Evolutionary conservation across 2,888 invertebrate species (phyloP), one percentile per base, ranked within the genome.

Genomic region (Tridacna gigas): DNA sequence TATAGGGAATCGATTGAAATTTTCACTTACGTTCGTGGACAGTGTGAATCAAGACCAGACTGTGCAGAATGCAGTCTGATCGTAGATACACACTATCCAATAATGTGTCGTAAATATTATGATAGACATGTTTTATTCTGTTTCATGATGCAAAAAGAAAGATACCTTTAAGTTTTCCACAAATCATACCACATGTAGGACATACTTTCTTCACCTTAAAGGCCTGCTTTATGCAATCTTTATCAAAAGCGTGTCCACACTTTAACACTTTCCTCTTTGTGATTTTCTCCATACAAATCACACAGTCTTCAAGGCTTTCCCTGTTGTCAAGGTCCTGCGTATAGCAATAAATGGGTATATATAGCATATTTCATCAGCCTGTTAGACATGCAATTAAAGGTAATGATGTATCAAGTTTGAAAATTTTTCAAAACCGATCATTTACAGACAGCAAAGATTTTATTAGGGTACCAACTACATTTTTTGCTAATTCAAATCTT

Each of bases 141-240:
- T 51, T 12, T 13, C 51, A 51, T 13, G 18, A 51, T 51, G 12
- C 13, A 51, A 51, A 60, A 60, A 60, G 7, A 37, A 7, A 37
- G 37, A 37, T 37, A 77, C 77, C 77, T 20, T 71, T 85, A 11
- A 86, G 48, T 15, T 77, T 75, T n/a, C 90, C 90, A 79, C 79
- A 89, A 25, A 88, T 75, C 13, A 60, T 71, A 22, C 90, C 89
- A 83, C 91, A 91, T 97, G 96, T 97, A 90, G 94, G 89, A 79
- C 91, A 91, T 13, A 84, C 83, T 61, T 82, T 80, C 67, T 84
- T 86, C 47, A 61, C 37, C 20, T 9, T 26, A 56, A 89, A 89
- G 13, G 74, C 77, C 26, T 79, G 80, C 12, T 83, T 84, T 65
- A 89, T 89, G 63, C 89, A 89, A 5, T 85, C 86, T n/a, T 56